Percentiles rank a stretch among this genome's conserved stretches.
These are phyloP conservation scores for Pseudochirops corinnae DNA, from an alignment of 2,797 vertebrate genomes.

Conservation along the genomic window DNA sequence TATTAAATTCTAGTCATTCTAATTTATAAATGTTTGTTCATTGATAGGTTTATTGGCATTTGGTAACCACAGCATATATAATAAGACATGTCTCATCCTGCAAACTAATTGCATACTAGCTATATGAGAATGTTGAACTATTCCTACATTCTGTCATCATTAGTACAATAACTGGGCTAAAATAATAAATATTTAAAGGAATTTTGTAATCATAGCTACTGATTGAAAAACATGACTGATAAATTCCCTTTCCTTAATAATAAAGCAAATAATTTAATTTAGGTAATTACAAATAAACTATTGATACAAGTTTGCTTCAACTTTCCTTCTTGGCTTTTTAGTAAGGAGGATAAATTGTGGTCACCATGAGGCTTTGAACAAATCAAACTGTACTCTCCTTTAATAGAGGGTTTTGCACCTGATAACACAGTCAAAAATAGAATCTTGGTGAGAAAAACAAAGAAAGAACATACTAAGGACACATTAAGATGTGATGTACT, in stretches of 20 bases:
- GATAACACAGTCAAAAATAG: background rate
- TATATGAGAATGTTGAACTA: background rate
- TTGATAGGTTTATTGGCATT: background rate
- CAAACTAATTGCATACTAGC: background rate
- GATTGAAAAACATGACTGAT: background rate
- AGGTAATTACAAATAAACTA: background rate
- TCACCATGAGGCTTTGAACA: background rate
- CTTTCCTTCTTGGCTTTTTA: background rate
- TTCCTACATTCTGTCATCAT: background rate
- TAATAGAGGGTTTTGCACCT: background rate
- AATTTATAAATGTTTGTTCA: background rate
- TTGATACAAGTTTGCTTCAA: background rate
- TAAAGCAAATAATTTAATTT: background rate
- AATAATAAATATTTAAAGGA: background rate
- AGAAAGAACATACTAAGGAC: background rate
- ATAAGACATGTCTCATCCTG: background rate
- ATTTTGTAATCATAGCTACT: background rate
- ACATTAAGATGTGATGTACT: background rate
- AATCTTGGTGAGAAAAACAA: background rate
- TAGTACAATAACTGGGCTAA: background rate
- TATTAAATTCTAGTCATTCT: background rate
- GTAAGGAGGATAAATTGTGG: background rate
- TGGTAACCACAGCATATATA: background rate
- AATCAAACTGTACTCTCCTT: background rate
- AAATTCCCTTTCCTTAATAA: background rate